Conservation (phyloP, 2,113 vertebrate species). For the Ivindomyrus marchei region DNA sequence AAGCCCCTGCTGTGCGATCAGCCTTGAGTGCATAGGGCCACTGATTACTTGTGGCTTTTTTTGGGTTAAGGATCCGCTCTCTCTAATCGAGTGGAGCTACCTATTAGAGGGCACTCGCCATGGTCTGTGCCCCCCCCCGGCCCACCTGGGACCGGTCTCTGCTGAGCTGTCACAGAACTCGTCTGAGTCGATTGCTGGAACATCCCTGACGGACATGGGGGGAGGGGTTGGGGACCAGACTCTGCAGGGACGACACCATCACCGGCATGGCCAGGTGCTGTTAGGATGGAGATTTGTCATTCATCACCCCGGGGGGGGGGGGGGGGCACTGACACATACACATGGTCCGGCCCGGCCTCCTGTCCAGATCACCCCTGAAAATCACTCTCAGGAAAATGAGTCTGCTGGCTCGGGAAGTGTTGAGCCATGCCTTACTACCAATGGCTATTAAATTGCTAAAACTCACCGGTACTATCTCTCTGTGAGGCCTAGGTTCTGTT, state of each 20-base stretch:
- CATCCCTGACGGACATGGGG: slow-evolving; percentile 27
- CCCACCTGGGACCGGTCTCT: slow-evolving; percentile 13
- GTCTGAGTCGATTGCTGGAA: slow-evolving; percentile 44
- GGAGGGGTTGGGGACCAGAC: neutral
- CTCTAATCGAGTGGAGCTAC: slow-evolving; percentile 42
- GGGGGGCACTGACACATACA: neutral
- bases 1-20: slow-evolving; percentile 25
- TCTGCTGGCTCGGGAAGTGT: neutral
- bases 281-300: slow-evolving; percentile 54
- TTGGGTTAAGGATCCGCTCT: slow-evolving; percentile 42
- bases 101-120: slow-evolving; percentile 31
- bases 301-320: slow-evolving; percentile 29
- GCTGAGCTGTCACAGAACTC: slow-evolving; percentile 43
- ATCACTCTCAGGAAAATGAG: neutral
- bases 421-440: neutral
- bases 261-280: slow-evolving; percentile 38
- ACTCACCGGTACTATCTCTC: neutral
- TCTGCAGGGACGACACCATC: slow-evolving; percentile 17
- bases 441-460: neutral
- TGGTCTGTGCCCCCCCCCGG: slow-evolving; percentile 20
- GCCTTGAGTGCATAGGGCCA: slow-evolving; percentile 31
- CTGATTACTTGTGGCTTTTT: slow-evolving; percentile 49
- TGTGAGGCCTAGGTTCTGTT: neutral
- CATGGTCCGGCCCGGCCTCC: neutral
- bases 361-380: neutral